Base-by-base conservation (phyloP, 2,888 invertebrate species). In the Panopea generosa region DNA sequence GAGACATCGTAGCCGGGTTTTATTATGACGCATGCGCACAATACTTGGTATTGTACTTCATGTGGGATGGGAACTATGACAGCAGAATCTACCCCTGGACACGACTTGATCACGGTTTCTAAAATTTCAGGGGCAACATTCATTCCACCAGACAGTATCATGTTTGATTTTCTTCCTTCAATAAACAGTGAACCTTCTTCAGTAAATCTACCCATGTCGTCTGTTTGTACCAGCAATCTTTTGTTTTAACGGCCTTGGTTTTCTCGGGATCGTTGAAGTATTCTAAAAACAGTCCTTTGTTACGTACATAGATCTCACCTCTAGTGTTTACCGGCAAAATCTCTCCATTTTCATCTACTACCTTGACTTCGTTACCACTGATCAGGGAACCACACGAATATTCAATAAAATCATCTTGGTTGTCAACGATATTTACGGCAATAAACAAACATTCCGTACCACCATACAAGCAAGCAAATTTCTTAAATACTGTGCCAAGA, bases 11-110 rank as follows among this genome's bases (percentile, higher is more conserved):
- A 67, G 53, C 77, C 83, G 2, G 20, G 40, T 22, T 69, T 22
- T 1, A 59, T 33, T 7, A 67, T 57, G 4, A 83, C 77, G 67
- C 79, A 83, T 60, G 79, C 83, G 74, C 83, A 83, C 7, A 83
- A 43, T 26, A 70, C 71, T 33, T 83, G 83, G 50, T 72, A 80
- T 14, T 68, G 49, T 14, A 61, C 59, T n/a, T 74, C 65, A 53
- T 83, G 73, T 9, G 80, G 62, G 11, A 83, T 61, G 11, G 80
- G 77, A 24, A 77, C 73, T 18, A 78, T 55, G 11, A 71, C 60
- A 20, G 66, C 77, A 2, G 16, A 16, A n/a, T 61, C 55, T 2
- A 75, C 53, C 1, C 53, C 65, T 2, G 65, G 69, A 20, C 53
- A 56, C 14, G 38, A 49, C 26, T 56, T 60, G 6, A 75, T 7